Evolutionary conservation across 37 sponge, comb jelly and placozoan genomes (phyloP).

Genomic region (Corticium candelabrum): DNA sequence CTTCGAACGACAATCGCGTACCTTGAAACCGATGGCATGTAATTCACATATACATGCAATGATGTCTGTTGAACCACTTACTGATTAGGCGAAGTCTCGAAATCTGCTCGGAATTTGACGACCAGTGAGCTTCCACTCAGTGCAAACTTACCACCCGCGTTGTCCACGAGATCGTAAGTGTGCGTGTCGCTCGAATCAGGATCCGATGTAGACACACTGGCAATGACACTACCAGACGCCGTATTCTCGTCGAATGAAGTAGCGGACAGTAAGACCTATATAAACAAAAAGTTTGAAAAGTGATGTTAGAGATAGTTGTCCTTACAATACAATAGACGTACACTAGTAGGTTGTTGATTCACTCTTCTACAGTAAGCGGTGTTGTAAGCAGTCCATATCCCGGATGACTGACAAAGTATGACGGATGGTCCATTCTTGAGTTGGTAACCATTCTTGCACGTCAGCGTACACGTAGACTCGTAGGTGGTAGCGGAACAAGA

Average conservation of each 20-base stretch:
- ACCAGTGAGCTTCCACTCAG: not conserved
- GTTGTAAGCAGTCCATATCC: not conserved
- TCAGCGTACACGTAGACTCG: not conserved
- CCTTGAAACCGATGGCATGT: too few species aligned
- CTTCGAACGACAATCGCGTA: not conserved
- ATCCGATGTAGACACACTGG: not conserved
- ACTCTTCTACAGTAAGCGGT: not conserved
- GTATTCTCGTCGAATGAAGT: not conserved
- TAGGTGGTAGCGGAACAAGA: not conserved
- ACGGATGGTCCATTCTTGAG: not conserved
- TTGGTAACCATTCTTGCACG: not conserved
- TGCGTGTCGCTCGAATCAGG: not conserved
- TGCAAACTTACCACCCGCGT: not conserved
- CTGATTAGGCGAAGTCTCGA: not conserved
- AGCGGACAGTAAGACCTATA: too few species aligned
- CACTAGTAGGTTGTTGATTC: not conserved
- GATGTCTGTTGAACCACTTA: not conserved
- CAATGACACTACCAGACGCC: not conserved
- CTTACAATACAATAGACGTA: too few species aligned
- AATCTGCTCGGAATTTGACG: not conserved
- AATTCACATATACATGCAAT: too few species aligned
- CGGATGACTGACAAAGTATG: not conserved
- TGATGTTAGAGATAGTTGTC: too few species aligned
- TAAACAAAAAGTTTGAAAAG: too few species aligned
- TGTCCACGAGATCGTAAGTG: not conserved